A percentile compares a stretch with the other conserved stretches of the same genome.
phyloP scores from a whole-genome alignment of 1,140 invertebrate species.

The Bombus superbus region DNA sequence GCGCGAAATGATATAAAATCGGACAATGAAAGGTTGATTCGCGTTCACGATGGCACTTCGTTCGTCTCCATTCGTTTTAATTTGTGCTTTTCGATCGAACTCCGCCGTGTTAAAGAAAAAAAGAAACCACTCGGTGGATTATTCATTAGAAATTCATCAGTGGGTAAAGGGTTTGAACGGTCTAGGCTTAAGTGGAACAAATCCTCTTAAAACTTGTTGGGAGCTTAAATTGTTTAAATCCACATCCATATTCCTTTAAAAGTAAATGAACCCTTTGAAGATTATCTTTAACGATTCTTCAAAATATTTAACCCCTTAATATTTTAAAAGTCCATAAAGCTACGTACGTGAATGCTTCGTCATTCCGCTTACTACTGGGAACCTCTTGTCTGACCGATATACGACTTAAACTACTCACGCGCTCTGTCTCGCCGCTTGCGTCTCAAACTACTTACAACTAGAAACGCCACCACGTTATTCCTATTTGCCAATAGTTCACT shows the following conservation, averaged over 20 bases:
- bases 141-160: background rate
- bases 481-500: too few relatives aligned
- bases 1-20: background rate
- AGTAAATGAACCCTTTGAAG: background rate
- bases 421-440: too few relatives aligned
- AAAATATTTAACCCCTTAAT: background rate
- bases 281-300: background rate
- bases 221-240: conserved; percentile 18
- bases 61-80: background rate
- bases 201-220: conserved; percentile 17
- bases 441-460: background rate
- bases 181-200: background rate
- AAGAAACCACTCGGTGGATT: background rate
- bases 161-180: background rate
- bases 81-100: background rate
- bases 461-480: background rate
- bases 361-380: too few relatives aligned
- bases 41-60: background rate
- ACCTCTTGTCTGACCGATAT: background rate
- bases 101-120: background rate
- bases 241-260: background rate
- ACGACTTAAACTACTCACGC: background rate
- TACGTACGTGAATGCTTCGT: too few relatives aligned
- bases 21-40: conserved; percentile 10
- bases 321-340: too few relatives aligned